These are phyloP conservation scores for Electrophaes corylata DNA, from an alignment of 2,888 invertebrate genomes.

Conservation along the genomic window DNA sequence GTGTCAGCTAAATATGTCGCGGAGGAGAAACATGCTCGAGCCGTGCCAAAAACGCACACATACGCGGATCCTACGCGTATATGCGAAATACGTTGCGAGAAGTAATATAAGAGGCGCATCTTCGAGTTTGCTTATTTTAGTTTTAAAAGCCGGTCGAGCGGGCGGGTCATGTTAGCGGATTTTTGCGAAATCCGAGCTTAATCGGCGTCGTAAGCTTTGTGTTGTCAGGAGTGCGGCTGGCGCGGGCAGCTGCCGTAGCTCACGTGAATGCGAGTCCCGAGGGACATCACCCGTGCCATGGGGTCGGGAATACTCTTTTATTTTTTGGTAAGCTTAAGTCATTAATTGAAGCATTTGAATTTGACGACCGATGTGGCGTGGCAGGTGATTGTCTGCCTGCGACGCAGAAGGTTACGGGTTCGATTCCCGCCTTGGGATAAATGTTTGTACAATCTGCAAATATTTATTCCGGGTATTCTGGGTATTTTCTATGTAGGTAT, in stretches of 20 bases:
- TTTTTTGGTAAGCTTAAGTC: constrained; percentile 67
- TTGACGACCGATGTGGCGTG: too few relatives aligned
- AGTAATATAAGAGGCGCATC: constrained; percentile 84
- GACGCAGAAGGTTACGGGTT: too few relatives aligned
- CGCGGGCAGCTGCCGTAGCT: constrained; percentile 18
- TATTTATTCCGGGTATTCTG: too few relatives aligned
- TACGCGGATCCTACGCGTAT: constrained; percentile 54
- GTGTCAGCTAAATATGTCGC: constrained; percentile 52
- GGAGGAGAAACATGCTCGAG: constrained; percentile 43
- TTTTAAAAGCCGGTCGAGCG: constrained; percentile 76
- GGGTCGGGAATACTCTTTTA: constrained; percentile 70
- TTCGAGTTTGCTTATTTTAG: constrained; percentile 82
- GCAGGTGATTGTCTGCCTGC: too few relatives aligned
- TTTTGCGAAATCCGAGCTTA: constrained; percentile 62
- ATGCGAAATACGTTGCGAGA: constrained; percentile 82
- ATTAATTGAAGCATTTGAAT: background rate
- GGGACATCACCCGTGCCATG: constrained; percentile 74
- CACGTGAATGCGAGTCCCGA: constrained; percentile 19
- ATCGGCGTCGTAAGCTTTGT: constrained; percentile 56
- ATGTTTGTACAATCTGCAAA: too few relatives aligned
- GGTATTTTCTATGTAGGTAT: too few relatives aligned
- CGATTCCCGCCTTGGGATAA: too few relatives aligned
- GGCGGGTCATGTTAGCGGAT: constrained; percentile 77
- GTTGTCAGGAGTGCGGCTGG: constrained; percentile 29
- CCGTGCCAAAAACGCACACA: constrained; percentile 69